Conservation (phyloP, 1,140 invertebrate species). For the Pseudomyrmex pallidus region DNA sequence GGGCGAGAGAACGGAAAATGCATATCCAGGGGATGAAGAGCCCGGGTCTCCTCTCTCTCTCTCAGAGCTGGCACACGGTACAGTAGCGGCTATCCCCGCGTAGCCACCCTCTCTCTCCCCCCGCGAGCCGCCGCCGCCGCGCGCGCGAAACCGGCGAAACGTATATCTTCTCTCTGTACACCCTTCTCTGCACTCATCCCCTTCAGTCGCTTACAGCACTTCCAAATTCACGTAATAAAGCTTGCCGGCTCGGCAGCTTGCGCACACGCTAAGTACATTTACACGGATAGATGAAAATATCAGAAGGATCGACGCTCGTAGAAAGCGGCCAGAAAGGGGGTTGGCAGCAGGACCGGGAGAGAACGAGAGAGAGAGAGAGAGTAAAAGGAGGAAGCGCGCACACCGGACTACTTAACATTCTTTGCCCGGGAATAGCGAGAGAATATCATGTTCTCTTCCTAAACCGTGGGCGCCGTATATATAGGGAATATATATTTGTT, state of each 20-base stretch:
- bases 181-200: conserved; percentile 23
- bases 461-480: conserved; percentile 30
- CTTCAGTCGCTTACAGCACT: conserved; percentile 73
- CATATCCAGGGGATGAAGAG: conserved; percentile 74
- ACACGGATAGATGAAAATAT: conserved; percentile 76
- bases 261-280: conserved; percentile 74
- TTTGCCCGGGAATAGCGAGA: conserved; percentile 59
- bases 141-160: conserved; percentile 68
- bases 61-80: conserved; percentile 70
- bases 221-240: conserved; percentile 77
- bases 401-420: conserved; percentile 72
- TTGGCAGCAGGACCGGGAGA: not conserved
- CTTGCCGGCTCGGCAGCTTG: conserved; percentile 59
- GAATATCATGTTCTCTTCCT: conserved; percentile 61
- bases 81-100: conserved; percentile 65
- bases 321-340: not conserved
- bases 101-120: conserved; percentile 28
- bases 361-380: not conserved
- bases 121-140: not conserved
- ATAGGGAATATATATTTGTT: conserved; percentile 61
- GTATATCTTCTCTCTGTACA: conserved; percentile 64
- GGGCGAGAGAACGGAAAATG: conserved; percentile 67
- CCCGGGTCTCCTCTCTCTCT: conserved; percentile 3
- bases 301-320: conserved; percentile 67
- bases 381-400: conserved; percentile 25